phyloP scores from a whole-genome alignment of 2,888 invertebrate genomes.

The Polymixis lichenea region DNA sequence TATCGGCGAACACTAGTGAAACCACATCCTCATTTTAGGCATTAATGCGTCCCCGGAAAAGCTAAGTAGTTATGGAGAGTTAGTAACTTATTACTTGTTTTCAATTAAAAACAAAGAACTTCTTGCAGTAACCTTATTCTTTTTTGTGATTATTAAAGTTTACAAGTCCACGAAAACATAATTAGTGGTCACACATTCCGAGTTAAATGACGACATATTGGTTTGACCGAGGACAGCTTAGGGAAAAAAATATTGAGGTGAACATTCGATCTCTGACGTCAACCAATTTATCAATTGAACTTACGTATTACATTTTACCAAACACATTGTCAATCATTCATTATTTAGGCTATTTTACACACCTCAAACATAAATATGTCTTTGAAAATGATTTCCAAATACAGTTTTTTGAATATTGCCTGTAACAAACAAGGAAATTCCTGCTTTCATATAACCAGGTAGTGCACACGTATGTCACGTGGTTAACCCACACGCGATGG shows the following conservation, averaged over 20 bases:
- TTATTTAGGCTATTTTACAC: no score
- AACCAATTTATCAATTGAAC: conserved; percentile 4
- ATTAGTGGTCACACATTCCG: neutral
- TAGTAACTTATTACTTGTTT: neutral
- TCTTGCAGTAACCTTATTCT: no score
- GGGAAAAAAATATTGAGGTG: neutral
- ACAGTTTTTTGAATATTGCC: neutral
- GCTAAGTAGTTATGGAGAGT: no score
- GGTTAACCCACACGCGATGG: neutral
- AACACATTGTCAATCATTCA: neutral
- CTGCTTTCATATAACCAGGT: neutral
- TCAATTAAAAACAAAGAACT: neutral
- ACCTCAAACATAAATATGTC: neutral
- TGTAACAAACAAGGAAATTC: neutral
- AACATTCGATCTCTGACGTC: conserved; percentile 21
- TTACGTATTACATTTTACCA: neutral
- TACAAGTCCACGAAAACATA: neutral
- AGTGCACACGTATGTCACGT: neutral
- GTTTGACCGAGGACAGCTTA: neutral
- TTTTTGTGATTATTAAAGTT: neutral
- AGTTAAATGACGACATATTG: conserved; percentile 4
- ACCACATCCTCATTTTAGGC: no score
- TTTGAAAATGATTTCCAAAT: neutral
- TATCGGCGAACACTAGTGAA: no score
- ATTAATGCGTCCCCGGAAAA: neutral